These are phyloP conservation scores for Eurypyga helias DNA, from an alignment of 2,113 vertebrate species.

Conservation along the genomic window DNA sequence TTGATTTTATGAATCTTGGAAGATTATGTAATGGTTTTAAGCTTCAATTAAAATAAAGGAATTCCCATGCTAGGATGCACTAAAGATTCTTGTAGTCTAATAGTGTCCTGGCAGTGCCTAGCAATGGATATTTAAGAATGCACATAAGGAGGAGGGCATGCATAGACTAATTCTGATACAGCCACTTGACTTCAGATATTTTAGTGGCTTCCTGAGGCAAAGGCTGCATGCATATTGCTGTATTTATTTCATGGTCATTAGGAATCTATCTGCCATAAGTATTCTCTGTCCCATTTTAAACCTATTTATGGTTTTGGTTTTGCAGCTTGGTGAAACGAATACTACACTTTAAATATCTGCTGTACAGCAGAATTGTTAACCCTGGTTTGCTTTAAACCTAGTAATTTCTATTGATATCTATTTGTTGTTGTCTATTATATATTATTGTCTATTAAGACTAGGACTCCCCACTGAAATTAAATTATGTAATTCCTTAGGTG, in stretches of 20 bases:
- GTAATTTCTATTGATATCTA: neutral
- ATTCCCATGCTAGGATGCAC: neutral
- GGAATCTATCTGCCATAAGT: neutral
- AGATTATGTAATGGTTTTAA: neutral
- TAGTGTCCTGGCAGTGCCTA: neutral
- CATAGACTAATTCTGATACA: neutral
- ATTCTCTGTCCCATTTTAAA: neutral
- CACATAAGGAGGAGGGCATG: neutral
- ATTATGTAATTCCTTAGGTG: neutral
- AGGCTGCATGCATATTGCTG: neutral
- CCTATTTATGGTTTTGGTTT: neutral
- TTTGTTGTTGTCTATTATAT: no score
- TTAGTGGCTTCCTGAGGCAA: neutral
- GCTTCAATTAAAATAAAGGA: neutral
- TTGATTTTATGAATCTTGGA: neutral
- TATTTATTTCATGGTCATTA: neutral
- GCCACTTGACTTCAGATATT: neutral
- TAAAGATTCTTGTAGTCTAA: neutral
- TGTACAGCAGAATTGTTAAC: neutral
- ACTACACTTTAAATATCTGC: neutral
- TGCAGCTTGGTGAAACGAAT: neutral
- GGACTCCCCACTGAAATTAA: no score
- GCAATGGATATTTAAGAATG: neutral
- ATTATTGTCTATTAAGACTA: neutral
- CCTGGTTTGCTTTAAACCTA: neutral